A percentile compares a stretch with the other conserved stretches of the same genome.
phyloP scores from a whole-genome alignment of 1,140 invertebrate species.

The Zaprionus inermis region DNA sequence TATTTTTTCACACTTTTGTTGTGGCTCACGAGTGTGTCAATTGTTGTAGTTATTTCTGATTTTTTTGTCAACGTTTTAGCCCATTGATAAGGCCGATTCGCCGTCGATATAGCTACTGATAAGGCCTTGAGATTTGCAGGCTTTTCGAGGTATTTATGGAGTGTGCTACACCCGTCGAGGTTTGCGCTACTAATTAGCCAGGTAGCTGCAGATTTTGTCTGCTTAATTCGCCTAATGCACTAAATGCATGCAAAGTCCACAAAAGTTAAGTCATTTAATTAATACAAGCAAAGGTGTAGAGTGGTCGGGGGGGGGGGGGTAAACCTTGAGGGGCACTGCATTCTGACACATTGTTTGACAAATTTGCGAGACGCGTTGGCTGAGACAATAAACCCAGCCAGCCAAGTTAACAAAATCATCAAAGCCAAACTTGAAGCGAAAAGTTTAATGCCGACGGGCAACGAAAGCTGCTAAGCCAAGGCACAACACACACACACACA shows the following conservation, averaged over 20 bases:
- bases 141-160: too few relatives aligned
- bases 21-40: conserved; percentile 56
- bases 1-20: conserved; percentile 57
- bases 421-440: conserved; percentile 71
- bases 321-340: conserved; percentile 52
- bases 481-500: conserved; percentile 17
- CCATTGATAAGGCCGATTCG: conserved; percentile 62
- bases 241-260: conserved; percentile 58
- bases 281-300: conserved; percentile 45
- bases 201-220: conserved; percentile 53
- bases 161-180: too few relatives aligned
- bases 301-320: background rate
- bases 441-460: conserved; percentile 75
- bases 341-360: conserved; percentile 82
- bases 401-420: conserved; percentile 72
- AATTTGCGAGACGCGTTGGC: conserved; percentile 69
- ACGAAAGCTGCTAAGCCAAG: conserved; percentile 49
- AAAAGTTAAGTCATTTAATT: conserved; percentile 74
- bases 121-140: too few relatives aligned
- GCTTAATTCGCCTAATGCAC: conserved; percentile 74
- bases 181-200: conserved; percentile 67
- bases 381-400: conserved; percentile 41
- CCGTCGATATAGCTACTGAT: background rate
- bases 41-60: conserved; percentile 3
- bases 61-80: too few relatives aligned